Evolutionary conservation across 2,888 invertebrate genomes (phyloP).

Genomic region (Netelia inedita): DNA sequence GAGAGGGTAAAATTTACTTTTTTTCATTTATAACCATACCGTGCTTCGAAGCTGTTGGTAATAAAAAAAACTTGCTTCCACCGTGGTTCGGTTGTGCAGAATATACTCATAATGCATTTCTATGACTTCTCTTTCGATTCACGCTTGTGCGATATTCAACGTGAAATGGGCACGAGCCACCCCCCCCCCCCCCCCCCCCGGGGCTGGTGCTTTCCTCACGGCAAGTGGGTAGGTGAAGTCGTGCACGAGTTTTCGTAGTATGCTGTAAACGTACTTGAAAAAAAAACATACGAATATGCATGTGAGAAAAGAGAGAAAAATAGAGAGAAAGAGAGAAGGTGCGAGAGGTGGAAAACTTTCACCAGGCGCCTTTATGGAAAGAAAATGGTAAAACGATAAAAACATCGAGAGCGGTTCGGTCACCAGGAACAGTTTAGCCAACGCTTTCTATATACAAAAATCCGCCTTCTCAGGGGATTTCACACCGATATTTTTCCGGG

Average conservation of each 20-base stretch:
- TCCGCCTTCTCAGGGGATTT: background rate
- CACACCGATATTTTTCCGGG: too few relatives aligned
- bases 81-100: background rate
- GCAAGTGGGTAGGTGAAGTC: background rate
- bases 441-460: background rate
- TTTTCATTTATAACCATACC: background rate
- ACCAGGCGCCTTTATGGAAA: background rate
- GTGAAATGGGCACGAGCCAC: background rate
- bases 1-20: background rate
- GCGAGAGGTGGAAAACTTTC: background rate
- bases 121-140: background rate
- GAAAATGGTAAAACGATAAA: background rate
- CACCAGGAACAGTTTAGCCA: background rate
- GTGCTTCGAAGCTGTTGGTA: background rate
- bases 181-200: background rate
- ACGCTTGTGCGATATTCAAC: background rate
- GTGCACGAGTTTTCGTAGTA: background rate
- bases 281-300: background rate
- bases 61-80: background rate
- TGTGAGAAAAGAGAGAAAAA: slow-evolving; percentile 9
- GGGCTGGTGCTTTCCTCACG: background rate
- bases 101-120: background rate
- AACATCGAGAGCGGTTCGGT: background rate
- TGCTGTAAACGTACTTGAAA: background rate
- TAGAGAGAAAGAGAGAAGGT: background rate